A percentile compares a stretch with the other conserved stretches of the same genome.
phyloP scores from a whole-genome alignment of 1,140 invertebrate species.

The Limonius californicus region DNA sequence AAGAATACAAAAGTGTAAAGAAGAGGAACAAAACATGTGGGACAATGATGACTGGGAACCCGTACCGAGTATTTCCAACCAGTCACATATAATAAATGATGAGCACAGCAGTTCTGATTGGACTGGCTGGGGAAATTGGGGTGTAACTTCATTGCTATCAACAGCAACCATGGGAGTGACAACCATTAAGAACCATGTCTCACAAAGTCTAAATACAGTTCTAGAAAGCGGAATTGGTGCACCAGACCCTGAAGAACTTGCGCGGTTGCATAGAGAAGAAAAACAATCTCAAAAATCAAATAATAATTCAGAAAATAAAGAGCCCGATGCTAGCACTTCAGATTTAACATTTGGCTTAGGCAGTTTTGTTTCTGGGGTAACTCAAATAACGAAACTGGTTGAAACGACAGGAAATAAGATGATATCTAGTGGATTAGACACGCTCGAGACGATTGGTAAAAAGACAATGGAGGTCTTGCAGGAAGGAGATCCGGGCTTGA shows the following conservation, averaged over 20 bases:
- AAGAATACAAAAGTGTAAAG: too few species aligned
- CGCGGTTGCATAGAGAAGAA: slow-evolving; percentile 49
- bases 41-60: slow-evolving; percentile 34
- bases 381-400: slow-evolving; percentile 63
- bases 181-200: slow-evolving; percentile 72
- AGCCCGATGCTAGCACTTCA: not conserved
- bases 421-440: slow-evolving; percentile 78
- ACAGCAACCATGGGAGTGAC: slow-evolving; percentile 69
- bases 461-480: slow-evolving; percentile 91
- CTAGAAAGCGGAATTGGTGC: slow-evolving; percentile 72
- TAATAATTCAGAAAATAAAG: slow-evolving; percentile 22
- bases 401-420: slow-evolving; percentile 75
- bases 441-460: slow-evolving; percentile 86
- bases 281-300: slow-evolving; percentile 27
- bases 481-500: slow-evolving; percentile 83
- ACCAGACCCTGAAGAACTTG: slow-evolving; percentile 72
- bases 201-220: slow-evolving; percentile 69
- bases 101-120: slow-evolving; percentile 26
- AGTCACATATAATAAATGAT: not conserved
- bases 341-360: slow-evolving; percentile 53
- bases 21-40: slow-evolving; percentile 17
- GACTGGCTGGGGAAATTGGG: slow-evolving; percentile 61
- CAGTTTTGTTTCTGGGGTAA: slow-evolving; percentile 63
- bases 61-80: not conserved
- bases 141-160: slow-evolving; percentile 68